Evolutionary conservation across 1,140 invertebrate genomes (phyloP), one percentile per base, ranked within the genome.

Genomic region (Macrocentrus cingulum): DNA sequence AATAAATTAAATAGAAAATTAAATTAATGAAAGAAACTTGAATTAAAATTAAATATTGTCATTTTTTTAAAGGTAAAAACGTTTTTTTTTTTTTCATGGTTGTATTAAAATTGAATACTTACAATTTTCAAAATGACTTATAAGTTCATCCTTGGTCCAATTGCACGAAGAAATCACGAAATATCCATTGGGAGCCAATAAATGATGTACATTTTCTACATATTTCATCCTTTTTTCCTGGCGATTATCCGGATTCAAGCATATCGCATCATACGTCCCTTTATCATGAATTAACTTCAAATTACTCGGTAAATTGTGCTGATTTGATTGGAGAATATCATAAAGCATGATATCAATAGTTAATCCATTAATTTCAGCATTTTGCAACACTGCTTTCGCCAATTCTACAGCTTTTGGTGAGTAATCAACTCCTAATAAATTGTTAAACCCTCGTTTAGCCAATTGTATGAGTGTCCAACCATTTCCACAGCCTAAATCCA

Each of bases 101-200:
- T n/a, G n/a, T n/a, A n/a, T n/a, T n/a, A n/a, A n/a, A n/a, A n/a
- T 13, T 42, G 3, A 44, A 41, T 34, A 73, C 72, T 75, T 68
- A 84, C 84, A 68, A 52, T 79, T 70, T 16, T 77, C 68, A 72
- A 95, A 95, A 64, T 92, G 89, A 2, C 80, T 72, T 5, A 85
- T 58, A 19, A 98, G 71, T 77, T 98, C 94, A 1, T 87, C 82
- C 67, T 90, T 85, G 0, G 94, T 97, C 92, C 94, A 97, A 74
- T 97, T 97, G 76, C 95, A 98, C 0, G 94, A 96, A 1, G 94
- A 94, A 54, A 98, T 87, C 4, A 95, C 80, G 59, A 97, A 90
- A 29, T 88, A 70, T 22, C 89, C 89, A 53, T 83, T 66, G 1
- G 80, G 66, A n/a, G 69, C 64, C 18, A 93, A 69, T 52, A 91